A percentile compares a stretch with the other conserved stretches of the same genome.
Conservation (phyloP, 2,797 vertebrate species). For the Anguilla anguilla region DNA sequence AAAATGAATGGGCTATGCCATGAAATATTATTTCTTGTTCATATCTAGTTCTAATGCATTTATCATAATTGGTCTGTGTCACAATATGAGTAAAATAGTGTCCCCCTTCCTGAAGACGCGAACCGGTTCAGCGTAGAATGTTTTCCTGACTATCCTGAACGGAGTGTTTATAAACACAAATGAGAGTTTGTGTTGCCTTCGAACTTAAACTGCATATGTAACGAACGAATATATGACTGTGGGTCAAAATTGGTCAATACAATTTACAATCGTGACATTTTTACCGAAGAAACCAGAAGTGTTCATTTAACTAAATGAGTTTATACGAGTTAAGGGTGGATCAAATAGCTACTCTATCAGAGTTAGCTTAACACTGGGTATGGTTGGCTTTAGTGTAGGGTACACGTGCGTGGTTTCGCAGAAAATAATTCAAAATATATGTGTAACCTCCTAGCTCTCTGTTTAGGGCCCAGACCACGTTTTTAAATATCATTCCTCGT, state of each 20-base stretch:
- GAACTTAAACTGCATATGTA: background rate
- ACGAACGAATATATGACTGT: background rate
- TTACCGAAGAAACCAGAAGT: background rate
- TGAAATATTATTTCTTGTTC: background rate
- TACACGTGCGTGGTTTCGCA: background rate
- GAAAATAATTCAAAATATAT: background rate
- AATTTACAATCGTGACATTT: background rate
- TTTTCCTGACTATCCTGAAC: background rate
- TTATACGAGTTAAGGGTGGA: no score
- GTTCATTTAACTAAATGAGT: no score
- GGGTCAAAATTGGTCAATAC: background rate
- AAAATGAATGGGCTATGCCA: background rate
- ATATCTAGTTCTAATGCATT: background rate
- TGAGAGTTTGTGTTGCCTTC: background rate
- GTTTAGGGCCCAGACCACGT: background rate
- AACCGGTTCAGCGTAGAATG: background rate
- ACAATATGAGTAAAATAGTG: background rate
- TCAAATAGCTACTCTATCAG: no score
- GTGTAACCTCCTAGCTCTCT: background rate
- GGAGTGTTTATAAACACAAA: background rate
- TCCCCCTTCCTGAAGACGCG: background rate
- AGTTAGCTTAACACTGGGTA: background rate
- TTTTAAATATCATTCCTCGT: background rate
- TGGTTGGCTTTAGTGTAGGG: background rate
- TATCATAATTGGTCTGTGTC: background rate